Evolutionary conservation across 2,113 vertebrate species (phyloP), one percentile per base, ranked within the genome.

Genomic region (Chionomys nivalis): DNA sequence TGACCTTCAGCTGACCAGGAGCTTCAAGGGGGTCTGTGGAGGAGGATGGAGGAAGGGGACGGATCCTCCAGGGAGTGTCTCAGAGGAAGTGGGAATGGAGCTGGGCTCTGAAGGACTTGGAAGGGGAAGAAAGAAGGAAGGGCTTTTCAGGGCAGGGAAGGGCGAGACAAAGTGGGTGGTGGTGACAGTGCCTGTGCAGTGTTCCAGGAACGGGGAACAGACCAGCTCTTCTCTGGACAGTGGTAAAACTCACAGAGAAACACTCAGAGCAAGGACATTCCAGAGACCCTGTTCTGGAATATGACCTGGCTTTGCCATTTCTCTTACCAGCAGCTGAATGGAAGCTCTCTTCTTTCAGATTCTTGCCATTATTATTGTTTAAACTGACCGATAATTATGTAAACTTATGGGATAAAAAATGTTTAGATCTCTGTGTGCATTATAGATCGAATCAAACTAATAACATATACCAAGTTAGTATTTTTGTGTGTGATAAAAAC

Each of bases 31-130:
- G 85, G 66, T 93, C 61, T 81, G 2, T 0, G 13, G 11, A 65
- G 42, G 47, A 82, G 65, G 75, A 76, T 28, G 7, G 36, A 52
- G 39, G 79, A 90, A 68, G 89, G 13, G 17, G 49, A 72, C 3
- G 13, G 39, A 42, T 13, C 42, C 44, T 24, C 19, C 11, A 58
- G 75, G 24, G 66, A 89, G 68, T 83, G 33, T 77, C 61, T 89
- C 39, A 87, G 87, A 94, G 82, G 93, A 97, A 91, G 68, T 91
- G 78, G 76, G 65, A 68, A 77, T 58, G n/a, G 47, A 89, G 55
- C 23, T 49, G 55, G 58, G 16, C 78, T 88, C 72, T 39, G 82
- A 86, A 87, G 77, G 76, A 52, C 75, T 92, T 90, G 81, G 93
- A 83, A 83, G 26, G 31, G 24, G 86, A 91, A 92, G 81, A 68